Evolutionary conservation across 1,140 invertebrate genomes (phyloP).

Genomic region (Luehdorfia chinensis): DNA sequence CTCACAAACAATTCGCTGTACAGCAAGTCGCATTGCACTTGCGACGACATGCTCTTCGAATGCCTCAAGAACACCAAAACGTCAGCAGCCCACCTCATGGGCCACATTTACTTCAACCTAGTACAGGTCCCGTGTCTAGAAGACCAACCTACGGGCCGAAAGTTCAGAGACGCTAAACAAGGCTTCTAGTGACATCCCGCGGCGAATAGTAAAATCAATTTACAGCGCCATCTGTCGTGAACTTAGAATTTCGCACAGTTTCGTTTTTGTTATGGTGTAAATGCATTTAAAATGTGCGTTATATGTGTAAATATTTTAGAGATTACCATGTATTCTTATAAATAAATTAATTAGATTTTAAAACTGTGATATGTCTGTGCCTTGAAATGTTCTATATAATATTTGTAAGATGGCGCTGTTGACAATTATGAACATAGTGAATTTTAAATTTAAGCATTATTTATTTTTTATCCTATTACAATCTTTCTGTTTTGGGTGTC

Average conservation of each 20-base stretch:
- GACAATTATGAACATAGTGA: slow-evolving; percentile 20
- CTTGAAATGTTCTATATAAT: slow-evolving; percentile 52
- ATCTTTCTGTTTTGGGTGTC: slow-evolving; percentile 3
- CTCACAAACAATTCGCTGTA: slow-evolving; percentile 90
- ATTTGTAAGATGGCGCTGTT: slow-evolving; percentile 52
- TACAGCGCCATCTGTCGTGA: slow-evolving; percentile 54
- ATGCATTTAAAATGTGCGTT: slow-evolving; percentile 38
- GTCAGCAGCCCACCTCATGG: slow-evolving; percentile 86
- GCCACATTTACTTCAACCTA: slow-evolving; percentile 92
- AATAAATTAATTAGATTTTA: slow-evolving; percentile 49
- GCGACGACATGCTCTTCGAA: slow-evolving; percentile 88
- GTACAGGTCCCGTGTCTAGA: slow-evolving; percentile 87
- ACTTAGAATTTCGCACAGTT: slow-evolving; percentile 40
- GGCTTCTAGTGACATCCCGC: slow-evolving; percentile 67
- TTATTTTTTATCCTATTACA: slow-evolving; percentile 16
- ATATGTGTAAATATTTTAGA: slow-evolving; percentile 40
- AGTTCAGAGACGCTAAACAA: slow-evolving; percentile 65
- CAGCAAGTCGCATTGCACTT: slow-evolving; percentile 92
- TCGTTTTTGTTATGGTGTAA: slow-evolving; percentile 34
- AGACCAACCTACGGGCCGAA: slow-evolving; percentile 69
- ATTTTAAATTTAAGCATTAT: slow-evolving; percentile 19
- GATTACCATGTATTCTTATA: slow-evolving; percentile 32
- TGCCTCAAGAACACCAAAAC: slow-evolving; percentile 86
- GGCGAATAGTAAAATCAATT: slow-evolving; percentile 38
- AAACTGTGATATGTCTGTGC: slow-evolving; percentile 75